phyloP scores from a whole-genome alignment of 2,888 invertebrate species.

The Leucozona laternaria region DNA sequence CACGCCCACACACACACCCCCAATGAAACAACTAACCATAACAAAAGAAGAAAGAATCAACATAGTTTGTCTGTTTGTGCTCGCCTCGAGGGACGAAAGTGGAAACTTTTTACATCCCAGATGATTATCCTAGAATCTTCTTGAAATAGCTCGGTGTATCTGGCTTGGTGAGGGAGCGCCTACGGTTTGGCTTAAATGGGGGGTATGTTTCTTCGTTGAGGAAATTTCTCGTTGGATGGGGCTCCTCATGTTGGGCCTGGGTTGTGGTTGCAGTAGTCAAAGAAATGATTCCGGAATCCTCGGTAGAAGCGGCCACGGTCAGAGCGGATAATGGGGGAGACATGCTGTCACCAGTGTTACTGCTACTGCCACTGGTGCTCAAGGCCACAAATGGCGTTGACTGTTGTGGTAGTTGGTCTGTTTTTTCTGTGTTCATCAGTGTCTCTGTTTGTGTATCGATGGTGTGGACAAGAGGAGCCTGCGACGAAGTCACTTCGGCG shows the following conservation, averaged over 20 bases:
- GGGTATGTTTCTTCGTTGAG: conserved; percentile 82
- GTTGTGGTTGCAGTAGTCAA: conserved; percentile 71
- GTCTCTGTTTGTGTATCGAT: conserved; percentile 53
- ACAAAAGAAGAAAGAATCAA: conserved; percentile 30
- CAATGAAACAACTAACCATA: conserved; percentile 4
- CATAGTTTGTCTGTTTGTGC: conserved; percentile 39
- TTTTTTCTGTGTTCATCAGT: conserved; percentile 62
- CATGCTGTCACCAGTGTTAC: conserved; percentile 50
- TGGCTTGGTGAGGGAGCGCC: conserved; percentile 83
- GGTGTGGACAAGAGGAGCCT: conserved; percentile 36
- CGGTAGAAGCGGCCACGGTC: conserved; percentile 38
- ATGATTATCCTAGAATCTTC: conserved; percentile 83
- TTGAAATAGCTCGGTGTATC: conserved; percentile 83
- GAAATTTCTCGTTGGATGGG: conserved; percentile 80
- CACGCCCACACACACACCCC: not conserved
- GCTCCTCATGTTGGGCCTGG: conserved; percentile 64
- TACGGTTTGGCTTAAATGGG: conserved; percentile 83
- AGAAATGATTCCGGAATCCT: conserved; percentile 45
- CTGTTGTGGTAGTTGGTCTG: conserved; percentile 51
- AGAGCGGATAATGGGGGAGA: conserved; percentile 32
- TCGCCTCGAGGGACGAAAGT: conserved; percentile 19
- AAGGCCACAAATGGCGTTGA: conserved; percentile 45
- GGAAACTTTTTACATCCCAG: conserved; percentile 61
- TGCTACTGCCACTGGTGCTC: conserved; percentile 13
- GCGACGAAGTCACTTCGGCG: conserved; percentile 51